Conservation (phyloP, 1,140 invertebrate species). For the Brachionus rubens region DNA sequence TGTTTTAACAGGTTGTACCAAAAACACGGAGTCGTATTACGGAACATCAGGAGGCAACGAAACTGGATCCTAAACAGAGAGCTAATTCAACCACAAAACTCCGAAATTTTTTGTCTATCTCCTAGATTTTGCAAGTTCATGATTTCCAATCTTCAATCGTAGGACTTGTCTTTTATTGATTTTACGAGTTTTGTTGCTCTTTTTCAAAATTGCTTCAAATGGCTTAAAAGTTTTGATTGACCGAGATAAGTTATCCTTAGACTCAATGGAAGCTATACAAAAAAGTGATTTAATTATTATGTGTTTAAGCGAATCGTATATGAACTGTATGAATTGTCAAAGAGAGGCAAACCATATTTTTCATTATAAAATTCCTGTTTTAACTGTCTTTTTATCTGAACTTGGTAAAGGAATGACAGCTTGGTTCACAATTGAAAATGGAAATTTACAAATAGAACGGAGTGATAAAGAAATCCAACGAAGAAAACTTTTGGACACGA, state of each 20-base stretch:
- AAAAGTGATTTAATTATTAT: background rate
- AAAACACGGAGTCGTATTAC: too few species aligned
- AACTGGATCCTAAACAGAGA: too few species aligned
- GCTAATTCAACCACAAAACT: too few species aligned
- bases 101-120: too few species aligned
- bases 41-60: too few species aligned
- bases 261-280: background rate
- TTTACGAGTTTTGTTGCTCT: too few species aligned
- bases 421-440: background rate
- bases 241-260: background rate
- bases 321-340: slow-evolving; percentile 5
- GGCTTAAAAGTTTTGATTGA: background rate
- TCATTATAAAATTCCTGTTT: background rate
- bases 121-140: background rate
- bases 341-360: background rate
- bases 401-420: background rate
- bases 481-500: background rate
- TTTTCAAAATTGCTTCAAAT: background rate
- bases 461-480: background rate
- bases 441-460: background rate
- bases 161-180: too few species aligned
- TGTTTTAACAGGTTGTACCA: too few species aligned
- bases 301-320: background rate
- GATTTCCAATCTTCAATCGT: background rate
- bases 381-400: background rate